Evolutionary conservation across 2,113 vertebrate species (phyloP), one percentile per base, ranked within the genome.

Genomic region (Stigmatopora nigra): DNA sequence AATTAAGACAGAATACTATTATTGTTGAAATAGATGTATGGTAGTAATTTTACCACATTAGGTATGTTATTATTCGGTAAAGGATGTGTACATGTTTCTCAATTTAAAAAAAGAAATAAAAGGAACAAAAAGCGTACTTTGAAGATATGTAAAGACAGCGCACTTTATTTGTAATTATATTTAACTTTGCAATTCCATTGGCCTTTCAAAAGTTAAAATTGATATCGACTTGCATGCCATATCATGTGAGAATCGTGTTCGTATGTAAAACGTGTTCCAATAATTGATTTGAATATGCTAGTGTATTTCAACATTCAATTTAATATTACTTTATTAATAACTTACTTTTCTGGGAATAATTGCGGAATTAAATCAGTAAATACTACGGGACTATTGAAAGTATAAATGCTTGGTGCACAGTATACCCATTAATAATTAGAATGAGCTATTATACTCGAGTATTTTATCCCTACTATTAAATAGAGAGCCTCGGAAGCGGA

Each of bases 111-210:
- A 1, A 25, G 19, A 52, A 52, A 55, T 25, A 11, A 13, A 55
- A 55, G 12, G 5, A 14, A 14, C 22, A 55, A 53, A 11, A n/a
- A 17, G 2, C 4, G 44, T 41, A 17, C 7, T 16, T 20, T 51
- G 9, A 67, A 58, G 22, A 64, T 14, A 7, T 61, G 5, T 44
- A 67, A 68, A 73, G 69, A 79, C 68, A 51, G 69, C 55, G 63
- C 44, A 12, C 58, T 0, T 46, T 31, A 31, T 31, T 31, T 31
- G 25, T 31, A 31, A 31, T 31, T 31, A 31, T 31, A 31, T 2
- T 31, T 31, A 31, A 31, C 25, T 31, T 31, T 31, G 2, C 3
- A 31, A 31, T 31, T 41, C 38, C 6, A 41, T 41, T 41, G 38
- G 9, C 38, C 6, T 41, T 41, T 41, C 38, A 41, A 41, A 41